Evolutionary conservation across 2,797 vertebrate genomes (phyloP).

Genomic region (Malurus leucopterus): DNA sequence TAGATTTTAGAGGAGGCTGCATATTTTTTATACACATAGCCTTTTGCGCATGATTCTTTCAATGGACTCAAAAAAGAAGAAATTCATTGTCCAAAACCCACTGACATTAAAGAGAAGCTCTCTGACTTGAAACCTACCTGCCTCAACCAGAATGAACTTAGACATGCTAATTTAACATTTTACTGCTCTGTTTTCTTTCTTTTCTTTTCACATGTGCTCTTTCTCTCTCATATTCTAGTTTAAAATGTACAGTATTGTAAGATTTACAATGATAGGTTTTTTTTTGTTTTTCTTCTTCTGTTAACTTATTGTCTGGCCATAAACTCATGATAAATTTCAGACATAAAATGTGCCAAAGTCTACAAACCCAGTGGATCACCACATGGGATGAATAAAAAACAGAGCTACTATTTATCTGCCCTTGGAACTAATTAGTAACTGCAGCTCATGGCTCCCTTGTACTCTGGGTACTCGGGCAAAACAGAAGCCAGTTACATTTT

Average conservation of each 20-base stretch:
- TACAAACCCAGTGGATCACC: slow-evolving; percentile 30
- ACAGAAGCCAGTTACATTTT: background rate
- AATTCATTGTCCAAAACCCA: background rate
- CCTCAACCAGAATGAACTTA: background rate
- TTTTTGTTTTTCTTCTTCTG: background rate
- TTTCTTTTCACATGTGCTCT: background rate
- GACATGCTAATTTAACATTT: background rate
- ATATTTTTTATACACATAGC: background rate
- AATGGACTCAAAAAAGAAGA: background rate
- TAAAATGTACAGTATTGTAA: background rate
- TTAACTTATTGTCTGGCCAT: slow-evolving; percentile 27
- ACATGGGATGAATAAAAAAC: slow-evolving; percentile 39
- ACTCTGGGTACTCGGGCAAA: background rate
- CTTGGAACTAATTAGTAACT: slow-evolving; percentile 53
- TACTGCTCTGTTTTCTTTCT: background rate
- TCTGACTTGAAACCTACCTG: background rate
- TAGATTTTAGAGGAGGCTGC: background rate
- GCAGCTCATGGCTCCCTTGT: background rate
- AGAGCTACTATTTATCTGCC: slow-evolving; percentile 31
- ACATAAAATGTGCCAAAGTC: slow-evolving; percentile 33
- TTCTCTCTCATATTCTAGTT: background rate
- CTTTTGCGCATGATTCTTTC: background rate
- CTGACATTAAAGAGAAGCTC: background rate
- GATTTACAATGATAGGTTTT: background rate
- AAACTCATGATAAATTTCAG: slow-evolving; percentile 47